Base-by-base conservation (phyloP, 2,113 vertebrate species). In the Catagonus wagneri region DNA sequence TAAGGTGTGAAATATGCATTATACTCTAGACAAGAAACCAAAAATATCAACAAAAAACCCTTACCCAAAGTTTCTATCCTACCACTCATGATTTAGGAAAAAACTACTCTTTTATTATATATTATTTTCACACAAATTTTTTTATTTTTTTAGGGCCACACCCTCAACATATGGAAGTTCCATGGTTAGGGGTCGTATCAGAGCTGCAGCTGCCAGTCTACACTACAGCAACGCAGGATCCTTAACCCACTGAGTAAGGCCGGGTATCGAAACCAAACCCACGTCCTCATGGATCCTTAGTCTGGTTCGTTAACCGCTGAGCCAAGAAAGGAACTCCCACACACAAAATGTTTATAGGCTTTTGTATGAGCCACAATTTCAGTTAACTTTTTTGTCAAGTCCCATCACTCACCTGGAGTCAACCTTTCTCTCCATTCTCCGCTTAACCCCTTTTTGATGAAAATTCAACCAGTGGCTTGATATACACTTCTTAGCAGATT, bases 381-480 rank as follows among this genome's bases (percentile, higher is more conserved):
- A 52, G 54, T 79, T 89, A 36, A 7, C 17, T 39, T 83, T 92
- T 92, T 52, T 50, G 11, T 60, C 25, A 86, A 83, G 34, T 58
- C 17, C 19, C 4, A 34, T 69, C 74, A 93, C 91, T 90, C 56
- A 98, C 97, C 95, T 97, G 27, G 83, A 89, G 7, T 56, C 68
- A 32, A 50, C 15, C 83, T 96, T 97, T 66, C 85, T 96, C 69
- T 98, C 96, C 97, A 98, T 98, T 63, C 29, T 94, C 39, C 27
- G 9, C 36, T 92, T 93, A 94, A 66, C 69, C 50, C 19, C n/a
- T 65, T 93, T 81, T 54, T 65, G 52, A 84, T 60, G 39, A 63
- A 85, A 93, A 94, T 91, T 97, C 72, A 66, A 69, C 50, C 74
- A 68, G 32, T 34, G 12, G 39, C 78, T 83, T 65, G 66, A 94